These are phyloP conservation scores for Melanotaenia parkinsoni DNA, from an alignment of 2,797 vertebrate species.

Conservation along the genomic window DNA sequence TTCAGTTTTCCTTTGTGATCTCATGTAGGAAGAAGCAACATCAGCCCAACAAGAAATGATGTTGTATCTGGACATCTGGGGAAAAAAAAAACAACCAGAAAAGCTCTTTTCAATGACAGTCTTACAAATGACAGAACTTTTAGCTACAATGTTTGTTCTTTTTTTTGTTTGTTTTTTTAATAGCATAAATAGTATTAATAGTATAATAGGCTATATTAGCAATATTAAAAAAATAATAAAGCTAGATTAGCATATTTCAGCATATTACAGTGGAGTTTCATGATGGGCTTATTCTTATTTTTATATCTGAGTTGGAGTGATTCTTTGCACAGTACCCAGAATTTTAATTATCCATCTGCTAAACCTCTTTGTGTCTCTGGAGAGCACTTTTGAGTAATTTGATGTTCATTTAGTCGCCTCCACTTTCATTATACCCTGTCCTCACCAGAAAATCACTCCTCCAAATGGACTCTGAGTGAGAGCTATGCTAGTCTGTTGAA, in stretches of 20 bases:
- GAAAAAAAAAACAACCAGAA: background rate
- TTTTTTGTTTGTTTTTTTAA: too few relatives aligned
- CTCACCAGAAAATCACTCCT: constrained; percentile 36
- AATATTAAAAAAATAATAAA: too few relatives aligned
- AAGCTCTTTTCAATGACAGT: background rate
- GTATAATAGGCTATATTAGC: background rate
- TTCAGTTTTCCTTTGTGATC: constrained; percentile 30
- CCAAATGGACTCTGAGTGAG: constrained; percentile 26
- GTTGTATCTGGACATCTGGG: background rate
- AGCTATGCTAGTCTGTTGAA: constrained; percentile 13
- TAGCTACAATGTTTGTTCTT: background rate
- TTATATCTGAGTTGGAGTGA: constrained; percentile 24
- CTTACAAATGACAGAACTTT: background rate
- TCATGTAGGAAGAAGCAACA: constrained; percentile 16
- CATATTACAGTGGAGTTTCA: background rate
- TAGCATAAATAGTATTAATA: too few relatives aligned
- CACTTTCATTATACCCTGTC: constrained; percentile 24
- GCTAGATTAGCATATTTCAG: background rate
- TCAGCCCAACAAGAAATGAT: background rate
- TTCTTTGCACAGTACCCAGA: background rate
- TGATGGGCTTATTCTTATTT: background rate
- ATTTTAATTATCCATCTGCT: constrained; percentile 69
- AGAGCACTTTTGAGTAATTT: constrained; percentile 61
- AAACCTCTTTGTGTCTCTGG: constrained; percentile 56
- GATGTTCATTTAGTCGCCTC: constrained; percentile 52